Conservation (phyloP, 2,113 vertebrate genomes). For the Polypterus senegalus region DNA sequence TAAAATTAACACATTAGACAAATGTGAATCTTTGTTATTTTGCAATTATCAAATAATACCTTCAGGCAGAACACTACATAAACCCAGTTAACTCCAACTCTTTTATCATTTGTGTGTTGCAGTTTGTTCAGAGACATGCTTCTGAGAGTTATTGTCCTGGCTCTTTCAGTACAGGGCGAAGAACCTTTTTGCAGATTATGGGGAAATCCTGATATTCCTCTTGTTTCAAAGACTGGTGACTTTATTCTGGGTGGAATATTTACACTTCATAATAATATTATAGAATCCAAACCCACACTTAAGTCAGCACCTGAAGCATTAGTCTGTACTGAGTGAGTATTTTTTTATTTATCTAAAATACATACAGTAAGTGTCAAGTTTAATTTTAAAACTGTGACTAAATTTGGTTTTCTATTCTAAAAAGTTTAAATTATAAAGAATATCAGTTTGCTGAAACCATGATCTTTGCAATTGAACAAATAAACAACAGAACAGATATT, state of each 20-base stretch:
- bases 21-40: no score
- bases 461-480: constrained; percentile 31
- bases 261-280: constrained; percentile 14
- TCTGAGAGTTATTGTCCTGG: constrained; percentile 9
- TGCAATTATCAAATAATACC: no score
- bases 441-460: constrained; percentile 26
- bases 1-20: no score
- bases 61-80: no score
- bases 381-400: neutral
- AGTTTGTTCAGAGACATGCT: neutral
- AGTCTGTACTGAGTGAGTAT: constrained; percentile 10
- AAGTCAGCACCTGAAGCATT: constrained; percentile 15
- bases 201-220: constrained; percentile 5
- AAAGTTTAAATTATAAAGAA: constrained; percentile 22
- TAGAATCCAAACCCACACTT: constrained; percentile 9
- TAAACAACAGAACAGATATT: constrained; percentile 27
- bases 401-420: neutral
- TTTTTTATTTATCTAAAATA: neutral
- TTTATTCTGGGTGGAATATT: constrained; percentile 21
- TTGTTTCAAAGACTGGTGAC: constrained; percentile 10
- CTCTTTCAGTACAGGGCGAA: neutral
- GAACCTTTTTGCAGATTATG: constrained; percentile 10
- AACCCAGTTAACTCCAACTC: no score
- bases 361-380: no score
- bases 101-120: no score